Evolutionary conservation across 1,140 invertebrate genomes (phyloP).

Genomic region (Pararge aegeria): DNA sequence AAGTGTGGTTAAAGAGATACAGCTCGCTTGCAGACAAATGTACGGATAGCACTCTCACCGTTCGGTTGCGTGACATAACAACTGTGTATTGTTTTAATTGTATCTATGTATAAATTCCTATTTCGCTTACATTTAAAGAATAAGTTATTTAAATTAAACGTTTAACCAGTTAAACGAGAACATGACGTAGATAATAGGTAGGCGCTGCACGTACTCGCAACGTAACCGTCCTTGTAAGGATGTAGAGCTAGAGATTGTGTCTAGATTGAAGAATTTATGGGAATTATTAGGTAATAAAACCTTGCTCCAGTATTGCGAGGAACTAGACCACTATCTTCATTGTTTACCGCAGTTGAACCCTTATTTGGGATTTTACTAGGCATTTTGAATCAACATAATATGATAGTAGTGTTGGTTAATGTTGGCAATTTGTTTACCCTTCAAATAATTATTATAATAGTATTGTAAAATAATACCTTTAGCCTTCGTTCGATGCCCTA

Average conservation of each 20-base stretch:
- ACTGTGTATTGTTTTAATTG: too few relatives aligned
- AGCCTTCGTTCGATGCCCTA: too few relatives aligned
- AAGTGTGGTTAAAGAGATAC: too few relatives aligned
- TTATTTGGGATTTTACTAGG: background rate
- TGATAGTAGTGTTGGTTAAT: background rate
- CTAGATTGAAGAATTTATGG: conserved; percentile 38
- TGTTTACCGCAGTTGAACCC: background rate
- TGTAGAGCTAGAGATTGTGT: conserved; percentile 30
- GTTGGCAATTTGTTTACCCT: too few relatives aligned
- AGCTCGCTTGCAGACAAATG: too few relatives aligned
- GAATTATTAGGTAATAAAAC: conserved; percentile 41
- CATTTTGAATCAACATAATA: background rate
- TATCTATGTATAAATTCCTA: too few relatives aligned
- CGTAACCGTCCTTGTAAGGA: conserved; percentile 44
- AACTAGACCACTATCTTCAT: conserved; percentile 26
- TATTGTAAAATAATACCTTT: too few relatives aligned
- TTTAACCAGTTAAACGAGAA: conserved; percentile 17
- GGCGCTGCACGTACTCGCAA: conserved; percentile 18
- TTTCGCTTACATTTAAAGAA: too few relatives aligned
- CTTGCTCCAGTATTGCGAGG: conserved; percentile 35
- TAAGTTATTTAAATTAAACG: background rate
- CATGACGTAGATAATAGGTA: conserved; percentile 19
- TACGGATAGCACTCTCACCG: too few relatives aligned
- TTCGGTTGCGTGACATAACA: too few relatives aligned
- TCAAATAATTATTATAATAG: too few relatives aligned